Evolutionary conservation across 2,113 vertebrate species (phyloP), one percentile per base, ranked within the genome.

Genomic region (Chroicocephalus ridibundus): DNA sequence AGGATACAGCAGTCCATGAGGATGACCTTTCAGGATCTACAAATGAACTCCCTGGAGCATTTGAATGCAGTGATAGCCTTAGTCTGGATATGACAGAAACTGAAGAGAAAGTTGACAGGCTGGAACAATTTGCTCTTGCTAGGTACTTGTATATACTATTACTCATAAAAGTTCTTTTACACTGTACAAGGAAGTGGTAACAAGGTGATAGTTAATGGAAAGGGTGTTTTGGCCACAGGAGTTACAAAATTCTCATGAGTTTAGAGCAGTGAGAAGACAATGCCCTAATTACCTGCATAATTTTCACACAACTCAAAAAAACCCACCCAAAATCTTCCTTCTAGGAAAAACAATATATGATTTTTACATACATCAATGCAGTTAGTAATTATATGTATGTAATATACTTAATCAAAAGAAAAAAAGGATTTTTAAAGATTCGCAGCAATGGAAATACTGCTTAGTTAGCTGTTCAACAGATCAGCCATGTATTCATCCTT

Each of bases 11-110:
- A 5, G 94, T 97, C 60, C 98, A 98, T 0, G 99, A 99, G 82
- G 98, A 99, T 52, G 98, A 99, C 18, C 88, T 99, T 38, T 98
- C 98, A 1, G 98, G 98, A 34, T 99, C 98, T 90, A 98, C 99
- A 95, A 98, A 96, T 70, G 99, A 99, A 80, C 97, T 98, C 55
- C 98, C 98, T 5, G 97, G 98, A 72, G 98, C 98, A 31, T 99
- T 99, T 80, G 98, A 98, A 88, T 98, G 98, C 95, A 98, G 98
- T 17, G 99, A 99, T 86, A 98, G 97, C 97, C 97, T 98, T 83
- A 98, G 98, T 52, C 96, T 98, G 94, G 98, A 99, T 79, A 98
- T 98, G 96, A 97, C 98, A 74, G 98, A 98, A 49, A 93, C 94
- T 20, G 98, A 99, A 89, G 98, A 98, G 89, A 99, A 98, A 89